Conservation (phyloP, 53 echinoderm and acorn worm species). For the Antedon mediterranea region DNA sequence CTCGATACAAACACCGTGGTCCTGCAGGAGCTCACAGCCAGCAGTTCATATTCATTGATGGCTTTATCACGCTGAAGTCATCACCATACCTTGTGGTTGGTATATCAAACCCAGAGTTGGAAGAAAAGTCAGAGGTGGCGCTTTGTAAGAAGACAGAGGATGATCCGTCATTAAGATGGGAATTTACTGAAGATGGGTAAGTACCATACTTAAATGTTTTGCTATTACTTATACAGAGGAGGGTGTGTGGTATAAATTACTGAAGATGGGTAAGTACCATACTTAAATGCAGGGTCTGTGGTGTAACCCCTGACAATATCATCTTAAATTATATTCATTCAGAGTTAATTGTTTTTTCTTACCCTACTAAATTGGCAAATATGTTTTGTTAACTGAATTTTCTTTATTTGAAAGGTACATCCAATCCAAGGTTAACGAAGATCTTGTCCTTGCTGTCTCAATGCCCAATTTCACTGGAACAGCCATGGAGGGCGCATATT, state of each 20-base stretch:
- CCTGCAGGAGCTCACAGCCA: constrained; percentile 17
- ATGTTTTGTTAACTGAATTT: not conserved
- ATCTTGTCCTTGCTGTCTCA: constrained; percentile 53
- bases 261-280: constrained; percentile 75
- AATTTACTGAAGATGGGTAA: constrained; percentile 64
- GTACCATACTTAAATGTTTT: too few relatives aligned
- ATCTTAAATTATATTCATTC: too few relatives aligned
- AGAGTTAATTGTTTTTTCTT: too few relatives aligned
- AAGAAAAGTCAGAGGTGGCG: constrained; percentile 48
- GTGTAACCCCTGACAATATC: too few relatives aligned
- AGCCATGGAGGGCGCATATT: constrained; percentile 9
- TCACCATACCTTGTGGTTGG: constrained; percentile 65
- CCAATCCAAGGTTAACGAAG: constrained; percentile 47
- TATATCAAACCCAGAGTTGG: constrained; percentile 6
- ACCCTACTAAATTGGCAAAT: too few relatives aligned
- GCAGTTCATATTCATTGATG: constrained; percentile 65
- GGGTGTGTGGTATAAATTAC: too few relatives aligned
- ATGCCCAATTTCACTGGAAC: constrained; percentile 45
- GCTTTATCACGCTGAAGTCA: constrained; percentile 46
- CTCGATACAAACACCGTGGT: constrained; percentile 19
- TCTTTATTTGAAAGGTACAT: constrained; percentile 26
- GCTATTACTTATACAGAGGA: too few relatives aligned
- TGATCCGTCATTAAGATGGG: constrained; percentile 62
- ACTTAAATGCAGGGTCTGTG: too few relatives aligned
- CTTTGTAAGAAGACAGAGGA: constrained; percentile 65